A percentile compares a stretch with the other conserved stretches of the same genome.
Evolutionary conservation across 2,113 vertebrate genomes (phyloP).

Genomic region (Acanthisitta chloris): DNA sequence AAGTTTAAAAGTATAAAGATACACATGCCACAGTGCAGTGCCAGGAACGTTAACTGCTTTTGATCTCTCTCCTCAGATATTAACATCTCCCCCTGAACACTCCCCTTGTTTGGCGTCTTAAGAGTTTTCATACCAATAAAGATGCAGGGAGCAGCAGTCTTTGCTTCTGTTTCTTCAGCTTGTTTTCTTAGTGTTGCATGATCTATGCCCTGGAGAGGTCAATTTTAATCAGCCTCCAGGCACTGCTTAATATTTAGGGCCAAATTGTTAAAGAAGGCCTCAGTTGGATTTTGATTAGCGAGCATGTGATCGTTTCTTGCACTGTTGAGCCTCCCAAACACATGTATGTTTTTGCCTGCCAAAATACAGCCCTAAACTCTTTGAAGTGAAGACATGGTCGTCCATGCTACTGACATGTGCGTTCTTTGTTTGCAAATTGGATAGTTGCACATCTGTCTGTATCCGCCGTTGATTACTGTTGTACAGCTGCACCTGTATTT

Average conservation of each 20-base stretch:
- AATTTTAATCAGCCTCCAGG: slow-evolving; percentile 74
- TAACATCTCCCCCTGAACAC: slow-evolving; percentile 64
- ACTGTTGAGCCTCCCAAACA: slow-evolving; percentile 44
- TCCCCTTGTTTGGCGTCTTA: slow-evolving; percentile 60
- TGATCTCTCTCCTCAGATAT: slow-evolving; percentile 81
- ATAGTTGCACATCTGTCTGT: slow-evolving; percentile 34
- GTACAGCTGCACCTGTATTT: slow-evolving; percentile 37
- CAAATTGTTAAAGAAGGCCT: slow-evolving; percentile 51
- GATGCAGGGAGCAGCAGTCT: slow-evolving; percentile 65
- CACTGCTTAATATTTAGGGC: slow-evolving; percentile 54
- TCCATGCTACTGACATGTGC: slow-evolving; percentile 29
- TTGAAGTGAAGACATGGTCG: slow-evolving; percentile 43
- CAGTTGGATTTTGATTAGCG: slow-evolving; percentile 49
- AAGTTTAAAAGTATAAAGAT: slow-evolving; percentile 76
- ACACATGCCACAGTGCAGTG: slow-evolving; percentile 62
- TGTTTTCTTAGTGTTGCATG: slow-evolving; percentile 72
- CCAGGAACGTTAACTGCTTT: slow-evolving; percentile 77
- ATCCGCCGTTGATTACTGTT: neutral
- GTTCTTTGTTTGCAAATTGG: slow-evolving; percentile 17
- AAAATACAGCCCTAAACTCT: slow-evolving; percentile 35
- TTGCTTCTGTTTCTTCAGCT: slow-evolving; percentile 63
- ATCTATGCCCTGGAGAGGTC: slow-evolving; percentile 66
- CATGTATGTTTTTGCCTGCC: slow-evolving; percentile 55
- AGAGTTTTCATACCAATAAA: slow-evolving; percentile 76
- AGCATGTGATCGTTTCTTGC: neutral